Conservation (phyloP, 2,888 invertebrate genomes). For the Patella ulyssiponensis region DNA sequence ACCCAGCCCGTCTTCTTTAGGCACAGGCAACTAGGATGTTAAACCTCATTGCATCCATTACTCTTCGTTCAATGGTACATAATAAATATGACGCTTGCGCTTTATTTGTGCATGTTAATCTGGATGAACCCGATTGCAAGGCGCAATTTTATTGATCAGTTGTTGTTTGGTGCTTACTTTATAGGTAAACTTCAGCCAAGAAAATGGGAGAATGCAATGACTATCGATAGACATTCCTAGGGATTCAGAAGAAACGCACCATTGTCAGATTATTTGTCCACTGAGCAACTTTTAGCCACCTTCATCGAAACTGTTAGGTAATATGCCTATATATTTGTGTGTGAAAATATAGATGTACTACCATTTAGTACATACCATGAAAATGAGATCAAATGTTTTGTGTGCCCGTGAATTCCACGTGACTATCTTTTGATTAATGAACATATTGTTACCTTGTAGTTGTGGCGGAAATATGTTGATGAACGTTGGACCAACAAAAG, state of each 20-base stretch:
- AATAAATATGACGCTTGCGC: too few relatives aligned
- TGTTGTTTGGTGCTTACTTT: not conserved
- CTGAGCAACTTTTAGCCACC: slow-evolving; percentile 75
- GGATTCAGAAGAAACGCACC: slow-evolving; percentile 72
- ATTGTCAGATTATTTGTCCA: slow-evolving; percentile 60
- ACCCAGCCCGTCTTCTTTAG: too few relatives aligned
- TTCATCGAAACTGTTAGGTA: slow-evolving; percentile 70
- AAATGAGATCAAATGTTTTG: too few relatives aligned
- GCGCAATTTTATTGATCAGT: too few relatives aligned
- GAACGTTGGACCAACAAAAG: slow-evolving; percentile 5
- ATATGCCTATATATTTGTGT: not conserved
- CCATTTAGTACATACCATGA: too few relatives aligned
- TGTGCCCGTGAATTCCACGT: not conserved
- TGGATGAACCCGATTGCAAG: too few relatives aligned
- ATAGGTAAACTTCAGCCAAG: slow-evolving; percentile 74
- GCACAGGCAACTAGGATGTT: too few relatives aligned
- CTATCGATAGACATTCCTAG: slow-evolving; percentile 86
- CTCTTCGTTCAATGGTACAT: too few relatives aligned
- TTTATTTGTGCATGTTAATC: too few relatives aligned
- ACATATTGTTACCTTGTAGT: not conserved
- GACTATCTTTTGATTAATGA: not conserved
- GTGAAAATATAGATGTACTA: not conserved
- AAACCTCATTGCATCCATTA: too few relatives aligned
- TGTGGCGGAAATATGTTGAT: slow-evolving; percentile 6
- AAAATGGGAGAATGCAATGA: slow-evolving; percentile 98